Evolutionary conservation across 2,888 invertebrate genomes (phyloP), one percentile per base, ranked within the genome.

Genomic region (Carterocephalus palaemon): DNA sequence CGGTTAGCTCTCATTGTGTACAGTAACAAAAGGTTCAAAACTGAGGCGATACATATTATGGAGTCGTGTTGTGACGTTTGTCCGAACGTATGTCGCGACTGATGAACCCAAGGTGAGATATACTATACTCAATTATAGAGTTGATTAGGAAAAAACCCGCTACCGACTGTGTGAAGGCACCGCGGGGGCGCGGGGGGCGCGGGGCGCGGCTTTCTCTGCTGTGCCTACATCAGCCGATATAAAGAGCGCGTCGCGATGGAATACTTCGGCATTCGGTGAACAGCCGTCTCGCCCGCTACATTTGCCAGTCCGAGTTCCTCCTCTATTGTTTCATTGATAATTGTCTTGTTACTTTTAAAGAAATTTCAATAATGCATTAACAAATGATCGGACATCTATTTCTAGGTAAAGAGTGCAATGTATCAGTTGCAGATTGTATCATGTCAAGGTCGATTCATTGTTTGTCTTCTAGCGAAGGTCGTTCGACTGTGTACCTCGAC

Each of bases 71-170:
- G 63, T 69, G 70, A 67, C 69, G 72, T 68, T 59, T 59, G 63
- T 67, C 67, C 59, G 59, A 62, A 69, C 69, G 66, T 70, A 64
- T 72, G 67, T 67, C 64, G 69, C 72, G 67, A 66, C 68, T 77
- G 77, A 81, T 84, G 82, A 80, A 81, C 73, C 75, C 66, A 69
- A 77, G 73, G 63, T 71, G 71, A 69, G 69, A 69, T 74, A 68
- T 70, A 75, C 70, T 62, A 72, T 70, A 68, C 76, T 67, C 75
- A 75, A 76, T 79, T 79, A 78, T 77, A 71, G 70, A 75, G 73
- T 73, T 82, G 82, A 83, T 76, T 83, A 86, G 86, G 86, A 86
- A 86, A 86, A 86, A 85, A 86, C 85, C 85, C 82, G 78, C 79
- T 75, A 75, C 67, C 61, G 72, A 64, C 64, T 59, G 71, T 68